A percentile compares a stretch with the other conserved stretches of the same genome.
Conservation (phyloP, 2,113 vertebrate genomes). For the Tor tambroides region DNA sequence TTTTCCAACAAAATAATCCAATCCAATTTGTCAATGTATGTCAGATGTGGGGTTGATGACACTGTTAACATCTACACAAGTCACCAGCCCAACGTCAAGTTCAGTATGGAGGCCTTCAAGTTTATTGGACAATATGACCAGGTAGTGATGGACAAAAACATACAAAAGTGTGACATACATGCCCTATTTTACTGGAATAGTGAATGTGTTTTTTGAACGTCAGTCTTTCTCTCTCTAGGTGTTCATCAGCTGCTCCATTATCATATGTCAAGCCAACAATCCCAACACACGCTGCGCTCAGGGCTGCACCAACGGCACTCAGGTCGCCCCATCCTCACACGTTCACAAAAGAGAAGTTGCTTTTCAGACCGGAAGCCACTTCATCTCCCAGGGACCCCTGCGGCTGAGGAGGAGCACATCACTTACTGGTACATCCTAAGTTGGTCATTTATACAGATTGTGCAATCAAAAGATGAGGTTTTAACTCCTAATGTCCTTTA, state of each 20-base stretch:
- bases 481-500: background rate
- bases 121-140: conserved; percentile 75
- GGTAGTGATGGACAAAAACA: conserved; percentile 50
- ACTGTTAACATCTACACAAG: conserved; percentile 57
- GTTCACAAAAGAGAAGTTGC: conserved; percentile 63
- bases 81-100: conserved; percentile 57
- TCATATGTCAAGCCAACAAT: conserved; percentile 68
- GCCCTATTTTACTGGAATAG: background rate
- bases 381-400: conserved; percentile 76
- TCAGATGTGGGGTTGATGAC: conserved; percentile 67
- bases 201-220: background rate
- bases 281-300: conserved; percentile 64
- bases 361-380: conserved; percentile 64
- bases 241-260: conserved; percentile 63
- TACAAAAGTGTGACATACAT: background rate
- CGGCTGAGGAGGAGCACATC: conserved; percentile 55
- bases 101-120: conserved; percentile 75
- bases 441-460: background rate
- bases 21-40: background rate
- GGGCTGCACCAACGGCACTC: conserved; percentile 61
- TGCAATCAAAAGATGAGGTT: background rate
- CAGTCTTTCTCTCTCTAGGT: conserved; percentile 45
- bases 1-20: background rate
- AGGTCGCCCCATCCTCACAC: background rate
- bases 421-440: background rate